phyloP scores from a whole-genome alignment of 2,113 vertebrate genomes.

The Ovibos moschatus region DNA sequence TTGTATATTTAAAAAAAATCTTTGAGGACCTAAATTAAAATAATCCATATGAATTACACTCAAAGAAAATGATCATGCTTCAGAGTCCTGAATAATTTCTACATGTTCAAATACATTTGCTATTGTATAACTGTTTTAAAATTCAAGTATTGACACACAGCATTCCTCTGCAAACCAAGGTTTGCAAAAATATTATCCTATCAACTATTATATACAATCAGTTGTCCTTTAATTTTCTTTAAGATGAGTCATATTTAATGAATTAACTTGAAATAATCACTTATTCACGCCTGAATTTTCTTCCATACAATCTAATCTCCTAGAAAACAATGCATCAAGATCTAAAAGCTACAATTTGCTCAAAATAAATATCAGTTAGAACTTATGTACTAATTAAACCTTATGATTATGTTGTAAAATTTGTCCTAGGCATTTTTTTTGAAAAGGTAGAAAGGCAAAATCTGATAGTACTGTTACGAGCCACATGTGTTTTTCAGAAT shows the following conservation, averaged over 20 bases:
- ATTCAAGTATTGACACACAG: background rate
- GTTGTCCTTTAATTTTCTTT: conserved; percentile 53
- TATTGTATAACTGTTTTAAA: background rate
- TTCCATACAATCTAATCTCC: conserved; percentile 50
- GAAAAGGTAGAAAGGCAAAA: conserved; percentile 73
- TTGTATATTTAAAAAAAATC: background rate
- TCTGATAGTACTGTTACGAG: conserved; percentile 57
- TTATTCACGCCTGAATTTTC: conserved; percentile 42
- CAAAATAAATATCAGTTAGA: conserved; percentile 74
- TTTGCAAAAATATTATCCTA: conserved; percentile 66
- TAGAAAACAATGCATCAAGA: conserved; percentile 55
- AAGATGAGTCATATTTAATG: conserved; percentile 34
- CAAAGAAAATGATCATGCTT: background rate
- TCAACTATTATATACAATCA: conserved; percentile 52
- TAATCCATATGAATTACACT: background rate
- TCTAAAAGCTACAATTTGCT: conserved; percentile 62
- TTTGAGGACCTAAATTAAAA: background rate
- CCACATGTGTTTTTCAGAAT: conserved; percentile 73
- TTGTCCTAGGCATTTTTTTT: conserved; percentile 74
- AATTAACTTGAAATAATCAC: conserved; percentile 24
- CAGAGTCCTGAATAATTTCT: background rate
- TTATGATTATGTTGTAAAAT: conserved; percentile 64
- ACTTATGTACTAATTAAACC: conserved; percentile 57
- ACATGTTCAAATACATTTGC: background rate
- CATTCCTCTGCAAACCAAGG: conserved; percentile 43